Evolutionary conservation across 1,140 invertebrate species (phyloP).

Genomic region (Conus ventricosus): DNA sequence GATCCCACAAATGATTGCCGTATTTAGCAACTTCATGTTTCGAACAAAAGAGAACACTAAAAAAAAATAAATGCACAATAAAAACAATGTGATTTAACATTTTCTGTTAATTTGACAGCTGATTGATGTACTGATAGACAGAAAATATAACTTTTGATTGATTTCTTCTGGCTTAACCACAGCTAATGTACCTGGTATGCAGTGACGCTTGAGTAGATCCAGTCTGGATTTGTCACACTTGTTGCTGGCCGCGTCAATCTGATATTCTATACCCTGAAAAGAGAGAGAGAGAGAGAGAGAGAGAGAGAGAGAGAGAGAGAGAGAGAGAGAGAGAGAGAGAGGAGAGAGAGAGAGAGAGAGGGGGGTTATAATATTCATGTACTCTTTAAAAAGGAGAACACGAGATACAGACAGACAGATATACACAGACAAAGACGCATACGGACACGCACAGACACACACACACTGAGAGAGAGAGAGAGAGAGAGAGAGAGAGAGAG

Average conservation of each 20-base stretch:
- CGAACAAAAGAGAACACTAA: too few relatives aligned
- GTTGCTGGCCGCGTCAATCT: not conserved
- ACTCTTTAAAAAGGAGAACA: not conserved
- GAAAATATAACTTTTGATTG: too few relatives aligned
- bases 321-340: not conserved
- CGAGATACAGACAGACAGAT: not conserved
- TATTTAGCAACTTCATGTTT: too few relatives aligned
- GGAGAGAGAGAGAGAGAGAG: not conserved
- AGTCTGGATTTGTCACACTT: conserved; percentile 6
- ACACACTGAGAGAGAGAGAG: not conserved
- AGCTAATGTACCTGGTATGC: not conserved
- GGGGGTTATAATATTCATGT: too few relatives aligned
- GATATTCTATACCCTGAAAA: not conserved
- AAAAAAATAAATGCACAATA: not conserved
- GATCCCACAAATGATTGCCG: too few relatives aligned
- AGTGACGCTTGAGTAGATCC: not conserved
- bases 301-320: not conserved
- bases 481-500: conserved; percentile 6
- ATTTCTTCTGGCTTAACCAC: too few relatives aligned
- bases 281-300: not conserved
- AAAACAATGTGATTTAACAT: too few relatives aligned
- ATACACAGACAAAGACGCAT: not conserved
- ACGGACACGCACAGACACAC: too few relatives aligned
- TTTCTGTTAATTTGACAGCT: too few relatives aligned
- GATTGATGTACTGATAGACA: too few relatives aligned